Conservation (phyloP, 2,888 invertebrate genomes). For the Pseudolycoriella hygida region DNA sequence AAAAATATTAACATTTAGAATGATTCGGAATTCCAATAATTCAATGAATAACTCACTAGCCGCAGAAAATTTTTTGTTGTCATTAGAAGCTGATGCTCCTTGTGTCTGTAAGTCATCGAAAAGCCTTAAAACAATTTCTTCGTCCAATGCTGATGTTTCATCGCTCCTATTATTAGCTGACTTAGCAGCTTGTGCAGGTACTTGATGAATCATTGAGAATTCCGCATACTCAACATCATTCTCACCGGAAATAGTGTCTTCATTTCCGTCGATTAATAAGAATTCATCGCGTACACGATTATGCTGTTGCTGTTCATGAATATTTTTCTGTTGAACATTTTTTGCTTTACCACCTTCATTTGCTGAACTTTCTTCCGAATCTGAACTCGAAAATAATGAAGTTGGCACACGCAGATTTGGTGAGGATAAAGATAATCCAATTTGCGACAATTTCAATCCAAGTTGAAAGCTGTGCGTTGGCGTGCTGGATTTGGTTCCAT, state of each 20-base stretch:
- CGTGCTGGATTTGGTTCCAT: too few relatives aligned
- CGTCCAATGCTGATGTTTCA: constrained; percentile 21
- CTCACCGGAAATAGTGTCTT: constrained; percentile 67
- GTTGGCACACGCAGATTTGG: constrained; percentile 28
- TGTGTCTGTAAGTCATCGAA: too few relatives aligned
- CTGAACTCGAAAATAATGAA: constrained; percentile 9
- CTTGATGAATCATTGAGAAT: constrained; percentile 33
- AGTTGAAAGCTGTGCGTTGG: background rate
- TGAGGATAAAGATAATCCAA: constrained; percentile 32
- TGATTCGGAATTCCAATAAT: too few relatives aligned
- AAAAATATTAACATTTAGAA: background rate
- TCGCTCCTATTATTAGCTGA: background rate
- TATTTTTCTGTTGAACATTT: background rate
- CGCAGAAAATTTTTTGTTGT: too few relatives aligned
- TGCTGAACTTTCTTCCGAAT: constrained; percentile 8
- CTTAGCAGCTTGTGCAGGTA: constrained; percentile 10
- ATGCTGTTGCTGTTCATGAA: background rate
- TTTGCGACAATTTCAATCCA: constrained; percentile 11
- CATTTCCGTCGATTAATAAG: constrained; percentile 31
- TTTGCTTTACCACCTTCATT: constrained; percentile 5
- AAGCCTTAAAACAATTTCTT: constrained; percentile 30
- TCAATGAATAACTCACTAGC: too few relatives aligned
- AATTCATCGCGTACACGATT: background rate
- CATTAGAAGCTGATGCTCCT: too few relatives aligned
- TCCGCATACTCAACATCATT: constrained; percentile 50